phyloP scores from a whole-genome alignment of 2,797 vertebrate genomes.

The Linurgus olivaceus region DNA sequence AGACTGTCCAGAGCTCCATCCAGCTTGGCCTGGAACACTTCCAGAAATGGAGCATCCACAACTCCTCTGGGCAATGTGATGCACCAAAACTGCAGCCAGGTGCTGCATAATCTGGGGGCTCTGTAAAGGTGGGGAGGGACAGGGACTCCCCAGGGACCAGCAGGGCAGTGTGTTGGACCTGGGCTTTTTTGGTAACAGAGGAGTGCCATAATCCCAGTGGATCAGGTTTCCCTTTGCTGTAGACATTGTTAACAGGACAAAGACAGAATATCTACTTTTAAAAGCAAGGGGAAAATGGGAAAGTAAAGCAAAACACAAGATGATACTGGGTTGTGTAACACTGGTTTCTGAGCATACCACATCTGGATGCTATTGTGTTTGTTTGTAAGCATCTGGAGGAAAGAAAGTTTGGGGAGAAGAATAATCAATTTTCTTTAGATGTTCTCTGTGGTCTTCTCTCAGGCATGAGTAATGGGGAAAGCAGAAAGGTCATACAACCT shows the following conservation, averaged over 20 bases:
- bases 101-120: fast-evolving
- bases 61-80: fast-evolving
- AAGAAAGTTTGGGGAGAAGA: neutral
- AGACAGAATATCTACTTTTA: neutral
- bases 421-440: neutral
- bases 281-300: neutral
- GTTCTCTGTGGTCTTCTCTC: neutral
- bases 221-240: neutral
- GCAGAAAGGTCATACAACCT: neutral
- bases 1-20: neutral
- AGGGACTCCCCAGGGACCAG: fast-evolving
- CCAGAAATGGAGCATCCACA: neutral
- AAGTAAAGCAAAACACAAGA: neutral
- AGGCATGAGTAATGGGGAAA: neutral
- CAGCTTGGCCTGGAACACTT: neutral
- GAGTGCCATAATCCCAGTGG: fast-evolving
- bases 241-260: neutral
- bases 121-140: neutral
- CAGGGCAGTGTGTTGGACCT: neutral
- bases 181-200: neutral
- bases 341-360: neutral
- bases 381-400: neutral
- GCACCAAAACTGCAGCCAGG: neutral
- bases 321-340: neutral
- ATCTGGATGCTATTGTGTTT: neutral